Conservation (phyloP, 2,888 invertebrate species). For the Heliconius cydno region DNA sequence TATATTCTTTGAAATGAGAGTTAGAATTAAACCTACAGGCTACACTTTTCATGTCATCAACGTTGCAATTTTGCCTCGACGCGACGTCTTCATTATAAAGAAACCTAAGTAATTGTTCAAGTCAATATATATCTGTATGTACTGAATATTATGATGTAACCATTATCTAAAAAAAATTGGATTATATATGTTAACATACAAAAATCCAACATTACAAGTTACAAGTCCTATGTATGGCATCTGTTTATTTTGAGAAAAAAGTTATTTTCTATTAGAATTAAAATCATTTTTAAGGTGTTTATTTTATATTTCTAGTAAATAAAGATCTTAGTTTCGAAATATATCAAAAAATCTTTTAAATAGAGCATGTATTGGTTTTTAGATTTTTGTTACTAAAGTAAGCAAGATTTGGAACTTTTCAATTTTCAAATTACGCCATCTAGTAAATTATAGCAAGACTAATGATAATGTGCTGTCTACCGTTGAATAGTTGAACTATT, state of each 20-base stretch:
- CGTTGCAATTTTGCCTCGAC: background rate
- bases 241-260: background rate
- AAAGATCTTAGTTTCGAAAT: no score
- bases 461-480: constrained; percentile 17
- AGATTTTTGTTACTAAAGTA: no score
- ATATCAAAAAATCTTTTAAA: no score
- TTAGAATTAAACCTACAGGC: background rate
- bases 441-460: constrained; percentile 22
- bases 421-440: background rate
- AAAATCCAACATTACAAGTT: background rate
- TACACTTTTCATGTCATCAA: background rate
- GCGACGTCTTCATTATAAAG: background rate
- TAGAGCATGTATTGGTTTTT: no score
- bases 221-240: constrained; percentile 10
- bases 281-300: no score
- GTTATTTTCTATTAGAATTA: background rate
- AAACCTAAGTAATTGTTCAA: background rate
- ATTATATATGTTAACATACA: constrained; percentile 17
- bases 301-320: no score
- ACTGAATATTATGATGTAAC: constrained; percentile 10
- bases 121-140: background rate
- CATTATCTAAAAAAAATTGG: constrained; percentile 21
- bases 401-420: no score
- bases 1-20: background rate
- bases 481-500: constrained; percentile 5